Evolutionary conservation across 2,888 invertebrate genomes (phyloP).

Genomic region (Parnassius apollo): DNA sequence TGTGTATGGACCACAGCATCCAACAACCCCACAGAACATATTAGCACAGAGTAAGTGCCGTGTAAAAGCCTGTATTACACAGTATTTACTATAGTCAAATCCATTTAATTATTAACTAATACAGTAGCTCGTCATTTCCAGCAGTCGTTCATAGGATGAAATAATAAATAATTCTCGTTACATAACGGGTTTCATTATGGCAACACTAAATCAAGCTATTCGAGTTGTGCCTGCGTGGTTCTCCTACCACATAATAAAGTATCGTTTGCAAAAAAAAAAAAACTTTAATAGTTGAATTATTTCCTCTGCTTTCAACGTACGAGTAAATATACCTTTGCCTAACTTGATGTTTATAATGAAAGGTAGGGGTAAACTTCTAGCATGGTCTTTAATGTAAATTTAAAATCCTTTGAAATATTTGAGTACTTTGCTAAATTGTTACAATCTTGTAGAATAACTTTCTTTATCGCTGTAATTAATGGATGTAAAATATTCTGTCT

Average conservation of each 20-base stretch:
- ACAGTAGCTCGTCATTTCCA: constrained; percentile 66
- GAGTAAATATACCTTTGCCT: background rate
- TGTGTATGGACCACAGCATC: too few species aligned
- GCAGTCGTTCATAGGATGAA: constrained; percentile 62
- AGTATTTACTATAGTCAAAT: constrained; percentile 27
- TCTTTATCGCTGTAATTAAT: constrained; percentile 63
- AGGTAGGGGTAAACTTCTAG: background rate
- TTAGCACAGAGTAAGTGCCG: too few species aligned
- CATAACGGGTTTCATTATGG: constrained; percentile 79
- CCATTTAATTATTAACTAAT: constrained; percentile 71
- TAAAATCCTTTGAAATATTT: constrained; percentile 41
- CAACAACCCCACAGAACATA: too few species aligned
- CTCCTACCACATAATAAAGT: constrained; percentile 43
- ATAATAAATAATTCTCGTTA: constrained; percentile 79
- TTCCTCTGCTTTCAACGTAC: too few species aligned
- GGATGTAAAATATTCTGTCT: constrained; percentile 70
- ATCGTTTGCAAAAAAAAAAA: constrained; percentile 50
- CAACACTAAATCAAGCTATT: constrained; percentile 75
- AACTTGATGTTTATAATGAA: background rate
- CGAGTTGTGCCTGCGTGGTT: constrained; percentile 64
- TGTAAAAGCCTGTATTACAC: too few species aligned
- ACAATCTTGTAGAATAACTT: constrained; percentile 55
- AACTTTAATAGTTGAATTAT: background rate
- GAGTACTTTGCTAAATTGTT: constrained; percentile 59
- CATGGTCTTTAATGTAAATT: constrained; percentile 12